A percentile compares a stretch with the other conserved stretches of the same genome.
Conservation (phyloP, 2,888 invertebrate genomes). For the Clivina fossor region DNA sequence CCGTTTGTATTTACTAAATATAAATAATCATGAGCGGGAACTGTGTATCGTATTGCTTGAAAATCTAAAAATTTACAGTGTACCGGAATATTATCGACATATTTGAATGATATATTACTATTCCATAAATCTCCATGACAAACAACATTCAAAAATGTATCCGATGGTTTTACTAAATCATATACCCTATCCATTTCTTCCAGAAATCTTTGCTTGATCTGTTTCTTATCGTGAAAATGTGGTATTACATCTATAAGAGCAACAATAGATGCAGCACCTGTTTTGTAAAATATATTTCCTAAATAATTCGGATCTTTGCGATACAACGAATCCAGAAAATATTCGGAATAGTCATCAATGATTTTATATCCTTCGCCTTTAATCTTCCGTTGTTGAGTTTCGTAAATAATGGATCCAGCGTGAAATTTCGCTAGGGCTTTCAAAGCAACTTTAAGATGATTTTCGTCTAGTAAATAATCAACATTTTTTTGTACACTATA, state of each 20-base stretch:
- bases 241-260: constrained; percentile 42
- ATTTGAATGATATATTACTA: constrained; percentile 46
- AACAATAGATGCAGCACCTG: constrained; percentile 43
- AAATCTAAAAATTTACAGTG: constrained; percentile 47
- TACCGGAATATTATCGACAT: constrained; percentile 38
- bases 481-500: constrained; percentile 35
- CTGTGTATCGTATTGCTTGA: constrained; percentile 56
- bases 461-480: constrained; percentile 29
- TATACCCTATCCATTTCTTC: constrained; percentile 39
- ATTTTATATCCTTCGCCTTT: constrained; percentile 40
- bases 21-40: constrained; percentile 65
- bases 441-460: constrained; percentile 9
- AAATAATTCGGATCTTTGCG: constrained; percentile 44
- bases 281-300: constrained; percentile 44
- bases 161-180: constrained; percentile 47
- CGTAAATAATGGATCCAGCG: constrained; percentile 46
- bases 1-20: constrained; percentile 38
- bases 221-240: constrained; percentile 37
- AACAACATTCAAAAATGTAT: constrained; percentile 56
- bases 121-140: constrained; percentile 66
- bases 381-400: constrained; percentile 35
- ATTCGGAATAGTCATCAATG: constrained; percentile 44
- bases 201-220: constrained; percentile 32
- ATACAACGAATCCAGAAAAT: constrained; percentile 51
- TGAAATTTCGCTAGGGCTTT: constrained; percentile 41